Evolutionary conservation across 2,113 vertebrate genomes (phyloP), one percentile per base, ranked within the genome.

Genomic region (Jaculus jaculus): DNA sequence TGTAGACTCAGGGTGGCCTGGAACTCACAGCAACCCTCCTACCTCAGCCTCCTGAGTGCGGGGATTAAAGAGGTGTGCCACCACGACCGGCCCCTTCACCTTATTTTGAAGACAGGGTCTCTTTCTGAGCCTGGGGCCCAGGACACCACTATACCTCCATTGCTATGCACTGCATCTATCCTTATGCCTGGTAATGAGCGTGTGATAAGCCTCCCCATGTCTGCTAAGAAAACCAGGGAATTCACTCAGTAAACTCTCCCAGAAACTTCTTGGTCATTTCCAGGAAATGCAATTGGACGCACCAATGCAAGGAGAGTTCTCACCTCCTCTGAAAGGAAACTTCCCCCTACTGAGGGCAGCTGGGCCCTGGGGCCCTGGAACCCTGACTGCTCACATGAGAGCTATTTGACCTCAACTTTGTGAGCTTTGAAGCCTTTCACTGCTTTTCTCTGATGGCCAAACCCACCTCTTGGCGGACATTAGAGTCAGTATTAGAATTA

Each of bases 341-440:
- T 90, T 93, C 96, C 96, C 95, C 96, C 96, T 21, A 15, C 39
- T 51, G 1, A 5, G 90, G 95, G 95, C 94, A 93, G 92, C 85
- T 92, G 73, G 75, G 90, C 95, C 87, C 28, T 1, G 39, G 54
- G 26, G 21, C 89, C 65, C 61, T 81, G 71, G 93, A 51, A 84
- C 80, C 83, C 93, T 91, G 83, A 75, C 94, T 54, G 93, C 93
- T 84, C 78, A 80, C 88, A 96, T 54, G 94, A 95, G 96, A 96
- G 58, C 90, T 91, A 79, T 95, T 97, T 97, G 97, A 96, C 97
- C 73, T 89, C 96, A 96, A 95, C 87, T 95, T 97, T 97, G 96
- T 96, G 97, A 94, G 95, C 94, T 97, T 96, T 91, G 90, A 96
- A 97, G 95, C 82, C 92, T 89, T 97, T 98, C 98, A 97, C 98